Conservation (phyloP, 1,140 invertebrate species). For the Bombus sylvicola region DNA sequence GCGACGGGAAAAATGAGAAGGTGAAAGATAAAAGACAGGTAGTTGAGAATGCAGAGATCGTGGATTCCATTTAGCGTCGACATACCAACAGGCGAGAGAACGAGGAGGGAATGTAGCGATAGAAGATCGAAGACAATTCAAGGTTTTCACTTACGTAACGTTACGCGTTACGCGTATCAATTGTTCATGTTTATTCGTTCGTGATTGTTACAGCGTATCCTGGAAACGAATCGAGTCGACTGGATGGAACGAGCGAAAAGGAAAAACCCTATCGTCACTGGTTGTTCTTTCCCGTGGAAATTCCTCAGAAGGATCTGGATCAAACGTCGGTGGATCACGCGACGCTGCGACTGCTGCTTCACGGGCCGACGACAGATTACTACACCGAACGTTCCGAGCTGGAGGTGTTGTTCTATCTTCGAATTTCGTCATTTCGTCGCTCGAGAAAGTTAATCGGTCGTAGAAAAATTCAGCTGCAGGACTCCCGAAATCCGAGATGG, state of each 20-base stretch:
- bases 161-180: neutral
- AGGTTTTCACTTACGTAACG: conserved; percentile 42
- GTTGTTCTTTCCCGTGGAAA: conserved; percentile 72
- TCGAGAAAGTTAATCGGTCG: conserved; percentile 33
- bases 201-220: conserved; percentile 72
- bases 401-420: conserved; percentile 56
- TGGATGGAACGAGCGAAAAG: conserved; percentile 51
- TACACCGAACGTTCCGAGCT: conserved; percentile 27
- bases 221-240: conserved; percentile 64
- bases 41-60: neutral
- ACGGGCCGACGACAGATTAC: conserved; percentile 14
- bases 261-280: conserved; percentile 47
- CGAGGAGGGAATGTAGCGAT: neutral
- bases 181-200: conserved; percentile 26
- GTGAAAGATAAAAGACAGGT: neutral
- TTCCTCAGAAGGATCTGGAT: conserved; percentile 50
- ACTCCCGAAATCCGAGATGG: conserved; percentile 75
- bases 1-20: too few species aligned
- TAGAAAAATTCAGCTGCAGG: conserved; percentile 19
- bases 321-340: conserved; percentile 69
- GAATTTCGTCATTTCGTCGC: conserved; percentile 8
- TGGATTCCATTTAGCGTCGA: too few species aligned
- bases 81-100: neutral
- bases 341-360: conserved; percentile 66
- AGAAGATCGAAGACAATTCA: neutral